Conservation (phyloP, 1,140 invertebrate genomes). For the Aradophagus sp. region DNA sequence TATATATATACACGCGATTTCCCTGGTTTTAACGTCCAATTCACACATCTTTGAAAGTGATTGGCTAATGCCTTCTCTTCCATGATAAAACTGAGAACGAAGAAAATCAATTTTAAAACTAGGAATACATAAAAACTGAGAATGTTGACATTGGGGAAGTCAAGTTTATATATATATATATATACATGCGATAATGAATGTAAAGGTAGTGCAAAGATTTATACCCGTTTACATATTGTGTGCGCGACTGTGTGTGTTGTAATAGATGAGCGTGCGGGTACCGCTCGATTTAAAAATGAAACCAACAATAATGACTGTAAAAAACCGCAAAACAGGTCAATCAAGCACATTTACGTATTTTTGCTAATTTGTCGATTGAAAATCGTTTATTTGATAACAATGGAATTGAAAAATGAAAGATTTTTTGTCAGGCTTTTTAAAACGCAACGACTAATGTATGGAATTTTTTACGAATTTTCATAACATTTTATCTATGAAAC, state of each 20-base stretch:
- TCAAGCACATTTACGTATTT: too few species aligned
- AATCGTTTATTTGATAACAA: too few species aligned
- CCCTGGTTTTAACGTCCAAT: too few species aligned
- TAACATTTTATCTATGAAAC: constrained; percentile 15
- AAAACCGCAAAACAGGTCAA: too few species aligned
- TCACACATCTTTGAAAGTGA: too few species aligned
- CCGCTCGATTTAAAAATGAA: constrained; percentile 36
- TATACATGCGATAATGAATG: constrained; percentile 31
- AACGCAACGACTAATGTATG: too few species aligned
- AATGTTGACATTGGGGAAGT: constrained; percentile 28
- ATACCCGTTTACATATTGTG: constrained; percentile 56
- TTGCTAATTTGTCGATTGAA: too few species aligned
- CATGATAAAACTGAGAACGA: background rate
- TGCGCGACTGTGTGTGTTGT: constrained; percentile 41
- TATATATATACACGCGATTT: too few species aligned
- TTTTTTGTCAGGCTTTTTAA: too few species aligned
- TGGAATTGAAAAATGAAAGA: too few species aligned
- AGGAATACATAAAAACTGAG: background rate
- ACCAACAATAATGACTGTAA: constrained; percentile 16
- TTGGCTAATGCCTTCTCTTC: too few species aligned
- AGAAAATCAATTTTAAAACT: background rate
- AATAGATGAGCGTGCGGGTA: constrained; percentile 49
- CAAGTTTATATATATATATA: constrained; percentile 38
- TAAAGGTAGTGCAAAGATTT: constrained; percentile 50
- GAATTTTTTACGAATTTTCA: constrained; percentile 22